These are phyloP conservation scores for Odontamblyopus rebecca DNA, from an alignment of 2,797 vertebrate genomes.

Conservation along the genomic window DNA sequence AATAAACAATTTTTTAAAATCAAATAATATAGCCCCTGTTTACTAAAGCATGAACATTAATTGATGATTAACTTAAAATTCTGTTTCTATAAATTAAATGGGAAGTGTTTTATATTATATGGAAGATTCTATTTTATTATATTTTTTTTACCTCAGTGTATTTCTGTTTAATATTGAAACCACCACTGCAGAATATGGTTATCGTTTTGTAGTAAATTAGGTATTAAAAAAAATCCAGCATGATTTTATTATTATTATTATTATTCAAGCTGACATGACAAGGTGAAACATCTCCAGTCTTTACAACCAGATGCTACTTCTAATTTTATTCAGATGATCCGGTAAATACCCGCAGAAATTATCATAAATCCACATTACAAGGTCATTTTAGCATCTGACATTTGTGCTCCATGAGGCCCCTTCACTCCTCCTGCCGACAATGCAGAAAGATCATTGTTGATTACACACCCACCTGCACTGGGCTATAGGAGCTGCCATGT, in stretches of 20 bases:
- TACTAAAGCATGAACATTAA: too few relatives aligned
- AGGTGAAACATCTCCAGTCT: neutral
- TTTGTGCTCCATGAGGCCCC: constrained; percentile 28
- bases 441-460: constrained; percentile 34
- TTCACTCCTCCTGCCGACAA: constrained; percentile 39
- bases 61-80: too few relatives aligned
- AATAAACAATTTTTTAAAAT: too few relatives aligned
- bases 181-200: neutral
- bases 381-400: constrained; percentile 6
- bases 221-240: too few relatives aligned
- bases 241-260: neutral
- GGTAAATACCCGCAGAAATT: neutral
- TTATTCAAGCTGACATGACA: neutral
- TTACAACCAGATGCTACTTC: constrained; percentile 6
- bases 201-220: neutral
- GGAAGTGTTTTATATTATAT: too few relatives aligned
- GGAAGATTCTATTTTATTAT: too few relatives aligned
- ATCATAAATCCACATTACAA: constrained; percentile 1
- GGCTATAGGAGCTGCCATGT: constrained; percentile 46
- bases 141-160: too few relatives aligned
- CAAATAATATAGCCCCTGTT: too few relatives aligned
- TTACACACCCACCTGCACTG: constrained; percentile 53
- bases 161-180: too few relatives aligned
- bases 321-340: neutral
- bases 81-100: too few relatives aligned